Evolutionary conservation across 2,113 vertebrate genomes (phyloP), one percentile per base, ranked within the genome.

Genomic region (Pterocles burchelli): DNA sequence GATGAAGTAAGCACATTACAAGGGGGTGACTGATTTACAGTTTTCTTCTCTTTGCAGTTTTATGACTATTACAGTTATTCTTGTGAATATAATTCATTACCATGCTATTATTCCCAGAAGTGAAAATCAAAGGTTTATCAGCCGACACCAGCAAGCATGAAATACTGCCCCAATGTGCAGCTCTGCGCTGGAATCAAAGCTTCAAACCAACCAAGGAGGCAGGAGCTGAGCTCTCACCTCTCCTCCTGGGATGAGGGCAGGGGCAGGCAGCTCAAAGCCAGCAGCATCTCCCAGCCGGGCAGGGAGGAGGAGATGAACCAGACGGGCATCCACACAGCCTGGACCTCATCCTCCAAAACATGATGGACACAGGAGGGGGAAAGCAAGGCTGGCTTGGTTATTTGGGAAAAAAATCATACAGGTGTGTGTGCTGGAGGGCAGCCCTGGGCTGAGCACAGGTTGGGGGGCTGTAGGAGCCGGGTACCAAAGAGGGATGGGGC

Each of bases 61-160:
- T 97, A 97, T 97, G 95, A 96, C 95, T 96, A 91, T 97, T 97
- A 97, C 73, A 96, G 95, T 97, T 98, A 97, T 97, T 97, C 93
- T 98, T 96, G 70, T 90, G 92, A 74, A 95, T 96, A 89, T 96
- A 95, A 96, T 97, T 98, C 95, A 96, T 98, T 97, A 96, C 76
- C 15, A 22, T 94, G 83, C 93, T 90, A 95, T 97, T 97, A 97
- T 98, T 97, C 97, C 93, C 94, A 97, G 95, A 97, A 96, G 87
- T 91, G 96, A 97, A 96, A 97, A 96, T 97, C 97, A 96, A 96
- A 96, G 94, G 91, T 96, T 97, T 96, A 93, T 98, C 91, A 94
- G 90, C 91, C 41, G 45, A 88, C 88, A 83, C 25, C 1, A 4
- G 92, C 80, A 88, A 89, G 96, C 84, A 77, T 96, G 94, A 97